phyloP scores from a whole-genome alignment of 2,113 vertebrate genomes.

The Casuarius casuarius region DNA sequence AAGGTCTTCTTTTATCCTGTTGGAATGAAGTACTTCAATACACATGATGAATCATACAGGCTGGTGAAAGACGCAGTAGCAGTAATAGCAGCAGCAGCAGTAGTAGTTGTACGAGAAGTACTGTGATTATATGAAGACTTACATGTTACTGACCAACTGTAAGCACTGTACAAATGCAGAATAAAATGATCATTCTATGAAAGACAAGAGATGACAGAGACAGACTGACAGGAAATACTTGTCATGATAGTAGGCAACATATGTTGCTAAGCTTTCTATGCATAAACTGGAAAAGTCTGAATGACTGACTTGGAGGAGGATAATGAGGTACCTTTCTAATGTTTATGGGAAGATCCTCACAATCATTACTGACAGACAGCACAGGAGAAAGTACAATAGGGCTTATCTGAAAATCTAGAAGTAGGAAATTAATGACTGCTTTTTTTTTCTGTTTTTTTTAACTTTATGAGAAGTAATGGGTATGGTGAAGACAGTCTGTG shows the following conservation, averaged over 20 bases:
- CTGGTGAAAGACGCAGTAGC: neutral
- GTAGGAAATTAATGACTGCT: constrained; percentile 27
- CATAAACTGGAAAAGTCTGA: constrained; percentile 37
- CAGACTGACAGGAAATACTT: constrained; percentile 46
- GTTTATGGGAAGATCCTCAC: neutral
- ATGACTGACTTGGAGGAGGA: constrained; percentile 59
- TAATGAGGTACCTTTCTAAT: constrained; percentile 47
- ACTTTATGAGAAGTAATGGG: constrained; percentile 33
- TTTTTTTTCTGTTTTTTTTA: neutral
- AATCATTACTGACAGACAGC: constrained; percentile 58
- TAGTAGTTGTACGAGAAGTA: neutral
- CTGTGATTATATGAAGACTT: neutral
- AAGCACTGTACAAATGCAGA: neutral
- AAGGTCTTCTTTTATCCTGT: neutral
- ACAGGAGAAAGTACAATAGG: constrained; percentile 37
- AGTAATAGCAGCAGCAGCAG: neutral
- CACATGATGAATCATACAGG: neutral
- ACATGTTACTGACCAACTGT: neutral
- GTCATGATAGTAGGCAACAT: constrained; percentile 40
- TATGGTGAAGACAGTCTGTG: neutral
- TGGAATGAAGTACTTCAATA: constrained; percentile 1
- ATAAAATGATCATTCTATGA: neutral
- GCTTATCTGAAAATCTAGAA: constrained; percentile 58
- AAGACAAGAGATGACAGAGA: constrained; percentile 10
- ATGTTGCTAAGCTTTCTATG: constrained; percentile 4